phyloP scores from a whole-genome alignment of 2,888 invertebrate species.

The Synergus itoensis region DNA sequence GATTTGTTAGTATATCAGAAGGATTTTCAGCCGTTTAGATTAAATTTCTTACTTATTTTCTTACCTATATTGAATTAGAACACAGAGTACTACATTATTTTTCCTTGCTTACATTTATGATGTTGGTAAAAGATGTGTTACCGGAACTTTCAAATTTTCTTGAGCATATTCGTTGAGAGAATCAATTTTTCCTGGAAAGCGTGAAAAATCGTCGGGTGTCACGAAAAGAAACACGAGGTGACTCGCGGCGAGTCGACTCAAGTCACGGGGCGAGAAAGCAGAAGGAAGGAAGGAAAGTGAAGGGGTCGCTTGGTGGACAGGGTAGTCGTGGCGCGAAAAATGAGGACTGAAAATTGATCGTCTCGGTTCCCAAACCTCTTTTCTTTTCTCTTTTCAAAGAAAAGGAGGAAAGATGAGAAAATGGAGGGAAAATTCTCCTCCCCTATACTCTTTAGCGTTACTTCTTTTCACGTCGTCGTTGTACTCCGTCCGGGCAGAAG shows the following conservation, averaged over 20 bases:
- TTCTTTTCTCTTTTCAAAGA: conserved; percentile 44
- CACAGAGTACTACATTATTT: background rate
- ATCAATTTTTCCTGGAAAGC: conserved; percentile 25
- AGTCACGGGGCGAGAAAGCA: conserved; percentile 26
- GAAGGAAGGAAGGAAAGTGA: conserved; percentile 18
- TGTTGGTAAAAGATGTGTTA: background rate
- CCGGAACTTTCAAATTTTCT: background rate
- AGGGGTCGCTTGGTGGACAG: conserved; percentile 17
- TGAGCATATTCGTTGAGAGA: background rate
- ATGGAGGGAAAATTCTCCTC: background rate
- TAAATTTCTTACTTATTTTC: too few species aligned
- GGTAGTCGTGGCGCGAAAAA: conserved; percentile 34
- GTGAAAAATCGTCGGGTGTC: conserved; percentile 24
- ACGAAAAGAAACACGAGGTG: conserved; percentile 24
- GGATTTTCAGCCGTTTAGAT: too few species aligned
- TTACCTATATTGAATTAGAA: background rate
- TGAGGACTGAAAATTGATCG: conserved; percentile 64
- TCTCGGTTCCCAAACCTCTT: conserved; percentile 47
- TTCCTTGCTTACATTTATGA: background rate
- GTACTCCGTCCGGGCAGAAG: conserved; percentile 60
- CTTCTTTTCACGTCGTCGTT: conserved; percentile 42
- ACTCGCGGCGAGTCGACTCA: conserved; percentile 4
- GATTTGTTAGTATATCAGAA: too few species aligned
- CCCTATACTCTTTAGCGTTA: conserved; percentile 20
- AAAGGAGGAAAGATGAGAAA: background rate